Percentiles rank a stretch among this genome's conserved stretches.
Conservation (phyloP, 2,113 vertebrate genomes). For the Bucco capensis region DNA sequence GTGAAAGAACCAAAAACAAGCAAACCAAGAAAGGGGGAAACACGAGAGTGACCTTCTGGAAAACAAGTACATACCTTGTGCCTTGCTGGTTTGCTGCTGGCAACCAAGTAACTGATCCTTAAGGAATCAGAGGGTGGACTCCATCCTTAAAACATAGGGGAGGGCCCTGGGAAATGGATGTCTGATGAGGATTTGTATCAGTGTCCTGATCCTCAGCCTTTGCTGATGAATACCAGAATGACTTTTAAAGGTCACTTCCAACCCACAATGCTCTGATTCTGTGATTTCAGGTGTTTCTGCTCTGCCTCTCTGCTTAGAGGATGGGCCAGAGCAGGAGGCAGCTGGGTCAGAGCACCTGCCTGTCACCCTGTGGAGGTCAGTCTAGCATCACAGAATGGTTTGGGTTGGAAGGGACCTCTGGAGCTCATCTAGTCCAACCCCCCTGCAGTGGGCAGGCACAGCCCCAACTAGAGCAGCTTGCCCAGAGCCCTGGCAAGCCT, state of each 20-base stretch:
- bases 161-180: fast-evolving
- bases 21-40: neutral
- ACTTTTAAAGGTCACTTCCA: no score
- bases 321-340: neutral
- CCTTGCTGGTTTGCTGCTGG: neutral
- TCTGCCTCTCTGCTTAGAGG: neutral
- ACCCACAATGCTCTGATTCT: no score
- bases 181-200: neutral
- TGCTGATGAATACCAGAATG: neutral
- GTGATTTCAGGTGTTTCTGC: neutral
- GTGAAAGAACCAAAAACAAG: neutral
- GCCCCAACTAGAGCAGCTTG: no score
- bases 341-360: neutral
- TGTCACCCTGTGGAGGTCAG: neutral
- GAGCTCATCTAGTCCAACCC: no score
- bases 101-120: neutral
- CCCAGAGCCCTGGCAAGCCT: no score
- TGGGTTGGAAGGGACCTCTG: no score
- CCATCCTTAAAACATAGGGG: neutral
- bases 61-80: neutral
- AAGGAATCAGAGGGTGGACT: neutral
- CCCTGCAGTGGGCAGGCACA: no score
- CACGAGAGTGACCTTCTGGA: neutral
- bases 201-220: neutral
- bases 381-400: no score